These are phyloP conservation scores for Drosophila nannoptera DNA, from an alignment of 1,140 invertebrate species.

Conservation along the genomic window DNA sequence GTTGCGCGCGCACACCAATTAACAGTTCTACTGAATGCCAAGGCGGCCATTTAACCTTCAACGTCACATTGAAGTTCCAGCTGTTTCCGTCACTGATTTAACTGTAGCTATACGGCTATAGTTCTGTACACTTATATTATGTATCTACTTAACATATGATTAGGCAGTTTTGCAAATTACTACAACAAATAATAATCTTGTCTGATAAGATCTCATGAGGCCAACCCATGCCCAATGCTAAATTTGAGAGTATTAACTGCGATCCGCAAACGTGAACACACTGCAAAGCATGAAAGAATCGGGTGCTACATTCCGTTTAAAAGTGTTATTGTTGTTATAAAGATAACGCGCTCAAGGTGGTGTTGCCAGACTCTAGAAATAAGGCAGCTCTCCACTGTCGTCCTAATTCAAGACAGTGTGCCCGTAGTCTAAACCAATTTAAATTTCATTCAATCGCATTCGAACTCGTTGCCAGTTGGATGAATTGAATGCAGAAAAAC, in stretches of 20 bases:
- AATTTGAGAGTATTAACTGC: background rate
- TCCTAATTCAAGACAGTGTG: background rate
- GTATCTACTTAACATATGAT: slow-evolving; percentile 1
- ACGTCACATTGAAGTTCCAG: slow-evolving; percentile 56
- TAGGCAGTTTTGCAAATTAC: slow-evolving; percentile 3
- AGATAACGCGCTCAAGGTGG: background rate
- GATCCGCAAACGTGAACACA: background rate
- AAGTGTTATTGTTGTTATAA: background rate
- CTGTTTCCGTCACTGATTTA: slow-evolving; percentile 3
- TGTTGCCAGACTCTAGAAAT: background rate
- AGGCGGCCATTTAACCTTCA: slow-evolving; percentile 53
- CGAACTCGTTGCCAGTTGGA: background rate
- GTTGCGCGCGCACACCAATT: slow-evolving; percentile 65
- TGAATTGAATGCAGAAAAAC: background rate
- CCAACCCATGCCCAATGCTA: background rate
- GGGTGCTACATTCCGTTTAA: background rate
- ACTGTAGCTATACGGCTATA: background rate
- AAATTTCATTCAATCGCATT: background rate
- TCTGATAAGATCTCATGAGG: slow-evolving; percentile 5
- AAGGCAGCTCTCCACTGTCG: background rate
- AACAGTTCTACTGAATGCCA: slow-evolving; percentile 33
- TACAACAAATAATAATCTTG: background rate
- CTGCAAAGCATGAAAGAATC: background rate
- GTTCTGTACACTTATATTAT: background rate
- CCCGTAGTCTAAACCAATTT: background rate